Conservation (phyloP, 2,797 vertebrate genomes). For the Phoeniculus purpureus region DNA sequence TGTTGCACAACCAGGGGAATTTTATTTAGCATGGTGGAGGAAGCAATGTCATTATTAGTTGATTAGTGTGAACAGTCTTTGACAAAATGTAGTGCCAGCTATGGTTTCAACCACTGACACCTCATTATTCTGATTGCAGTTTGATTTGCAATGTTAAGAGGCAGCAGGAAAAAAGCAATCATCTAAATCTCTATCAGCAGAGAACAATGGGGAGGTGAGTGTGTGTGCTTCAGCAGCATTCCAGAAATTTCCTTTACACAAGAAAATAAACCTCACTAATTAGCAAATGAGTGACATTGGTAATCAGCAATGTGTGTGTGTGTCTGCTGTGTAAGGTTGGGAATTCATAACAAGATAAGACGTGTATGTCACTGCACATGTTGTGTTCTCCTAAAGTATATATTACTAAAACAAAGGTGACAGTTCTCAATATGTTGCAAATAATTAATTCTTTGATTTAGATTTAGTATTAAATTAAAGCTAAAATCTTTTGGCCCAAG, state of each 20-base stretch:
- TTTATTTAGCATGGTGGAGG: slow-evolving; percentile 67
- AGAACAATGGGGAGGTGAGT: slow-evolving; percentile 38
- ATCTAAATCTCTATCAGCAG: slow-evolving; percentile 45
- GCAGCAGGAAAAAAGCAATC: slow-evolving; percentile 55
- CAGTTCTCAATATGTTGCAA: neutral
- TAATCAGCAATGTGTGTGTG: neutral
- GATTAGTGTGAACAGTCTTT: slow-evolving; percentile 78
- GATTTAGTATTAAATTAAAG: neutral
- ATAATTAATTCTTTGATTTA: neutral
- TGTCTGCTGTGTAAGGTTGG: neutral
- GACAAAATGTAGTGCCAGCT: slow-evolving; percentile 67
- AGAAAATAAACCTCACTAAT: neutral
- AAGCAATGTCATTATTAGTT: slow-evolving; percentile 75
- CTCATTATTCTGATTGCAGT: slow-evolving; percentile 80
- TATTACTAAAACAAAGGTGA: neutral
- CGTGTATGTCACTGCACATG: neutral
- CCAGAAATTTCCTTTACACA: slow-evolving; percentile 50
- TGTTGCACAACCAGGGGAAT: slow-evolving; percentile 72
- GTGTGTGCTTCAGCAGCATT: neutral
- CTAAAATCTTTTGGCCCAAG: neutral
- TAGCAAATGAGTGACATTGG: slow-evolving; percentile 17
- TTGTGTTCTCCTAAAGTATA: neutral
- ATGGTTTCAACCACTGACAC: slow-evolving; percentile 69
- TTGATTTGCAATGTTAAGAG: slow-evolving; percentile 74
- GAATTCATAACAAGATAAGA: neutral